Evolutionary conservation across 2,797 vertebrate species (phyloP), one percentile per base, ranked within the genome.

Genomic region (Taeniopygia guttata): DNA sequence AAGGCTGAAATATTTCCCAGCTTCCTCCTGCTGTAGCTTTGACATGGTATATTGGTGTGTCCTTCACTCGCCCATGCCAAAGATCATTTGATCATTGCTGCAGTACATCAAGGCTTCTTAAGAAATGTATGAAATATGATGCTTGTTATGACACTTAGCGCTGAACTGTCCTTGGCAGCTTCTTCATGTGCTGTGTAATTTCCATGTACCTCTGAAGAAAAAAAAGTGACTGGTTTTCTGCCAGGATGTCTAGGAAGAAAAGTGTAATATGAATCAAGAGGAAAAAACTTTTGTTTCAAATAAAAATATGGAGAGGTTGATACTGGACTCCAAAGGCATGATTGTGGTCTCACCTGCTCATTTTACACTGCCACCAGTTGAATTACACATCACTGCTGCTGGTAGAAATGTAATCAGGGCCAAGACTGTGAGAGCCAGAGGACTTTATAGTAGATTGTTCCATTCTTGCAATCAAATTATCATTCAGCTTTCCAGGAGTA

Each of bases 71-170:
- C 64, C 43, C 23, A 17, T 84, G 55, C 32, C 60, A 73, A 49
- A 80, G 52, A 67, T 91, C 56, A 77, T 84, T 87, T 60, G 77
- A 87, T 93, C 84, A 90, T 89, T 58, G 63, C 80, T 88, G 77
- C 55, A 27, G 66, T 83, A 62, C 79, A 51, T 85, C 69, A 54
- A 84, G 68, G 60, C 72, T 92, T 89, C 52, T 45, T 76, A 48
- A 80, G 22, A 84, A 89, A 58, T 1, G 0, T 2, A 6, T 59
- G 84, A 90, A 82, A 89, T 84, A 52, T n/a, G 81, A 95, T 96
- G 98, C 99, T 98, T 75, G 98, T 99, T 52, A 98, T 27, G 26
- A 99, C 98, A 10, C 98, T 98, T 93, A 98, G 21, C 86, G 95
- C 92, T 1, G 98, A 98, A 46, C 97, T 95, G 93, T 99, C 98